Percentiles rank a stretch among this genome's conserved stretches.
Evolutionary conservation across 2,797 vertebrate species (phyloP).

Genomic region (Furcifer pardalis): DNA sequence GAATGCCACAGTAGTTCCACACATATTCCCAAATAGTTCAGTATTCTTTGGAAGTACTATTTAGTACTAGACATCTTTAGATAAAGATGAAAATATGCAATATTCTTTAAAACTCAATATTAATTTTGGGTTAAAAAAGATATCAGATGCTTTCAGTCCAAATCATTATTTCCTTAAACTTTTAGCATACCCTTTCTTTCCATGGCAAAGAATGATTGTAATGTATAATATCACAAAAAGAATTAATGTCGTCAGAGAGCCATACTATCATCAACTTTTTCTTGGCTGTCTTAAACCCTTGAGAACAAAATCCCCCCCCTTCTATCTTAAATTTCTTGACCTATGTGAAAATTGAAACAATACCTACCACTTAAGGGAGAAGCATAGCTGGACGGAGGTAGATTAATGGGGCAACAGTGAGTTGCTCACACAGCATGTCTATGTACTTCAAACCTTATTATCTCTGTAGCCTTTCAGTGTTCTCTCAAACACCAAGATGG

Average conservation of each 20-base stretch:
- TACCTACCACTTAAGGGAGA: conserved; percentile 14
- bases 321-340: not conserved
- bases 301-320: not conserved
- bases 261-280: not conserved
- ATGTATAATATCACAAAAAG: not conserved
- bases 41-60: not conserved
- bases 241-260: not conserved
- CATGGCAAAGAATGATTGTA: not conserved
- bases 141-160: not conserved
- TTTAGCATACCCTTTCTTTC: not conserved
- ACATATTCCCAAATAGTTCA: too few relatives aligned
- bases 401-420: conserved; percentile 6
- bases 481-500: not conserved
- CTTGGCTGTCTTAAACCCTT: not conserved
- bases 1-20: not conserved
- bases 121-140: not conserved
- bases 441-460: not conserved
- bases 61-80: not conserved
- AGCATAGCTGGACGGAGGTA: not conserved
- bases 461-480: conserved; percentile 6
- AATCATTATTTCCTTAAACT: not conserved
- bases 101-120: not conserved
- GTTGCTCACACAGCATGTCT: not conserved
- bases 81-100: not conserved
- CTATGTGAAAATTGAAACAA: not conserved